Evolutionary conservation across 2,888 invertebrate genomes (phyloP).

Genomic region (Scelioninae gen. 2): DNA sequence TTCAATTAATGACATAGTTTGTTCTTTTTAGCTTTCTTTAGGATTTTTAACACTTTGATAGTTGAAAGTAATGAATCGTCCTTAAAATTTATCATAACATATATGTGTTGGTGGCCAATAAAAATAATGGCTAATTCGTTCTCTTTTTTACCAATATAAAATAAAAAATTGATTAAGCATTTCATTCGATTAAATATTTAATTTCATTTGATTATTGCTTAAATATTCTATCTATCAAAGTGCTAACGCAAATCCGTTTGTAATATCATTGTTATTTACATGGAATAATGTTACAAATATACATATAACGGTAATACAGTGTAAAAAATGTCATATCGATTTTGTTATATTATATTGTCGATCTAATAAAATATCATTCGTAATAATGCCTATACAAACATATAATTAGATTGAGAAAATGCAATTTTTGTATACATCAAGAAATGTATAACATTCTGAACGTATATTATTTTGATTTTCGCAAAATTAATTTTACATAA

Average conservation of each 20-base stretch:
- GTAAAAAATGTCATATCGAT: slow-evolving; percentile 25
- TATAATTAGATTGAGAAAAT: background rate
- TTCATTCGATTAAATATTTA: too few species aligned
- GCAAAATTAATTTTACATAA: slow-evolving; percentile 1
- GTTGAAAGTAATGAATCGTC: too few species aligned
- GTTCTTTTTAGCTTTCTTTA: too few species aligned
- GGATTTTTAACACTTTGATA: too few species aligned
- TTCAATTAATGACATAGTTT: too few species aligned
- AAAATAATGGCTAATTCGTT: too few species aligned
- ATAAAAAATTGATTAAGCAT: too few species aligned
- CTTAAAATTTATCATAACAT: too few species aligned
- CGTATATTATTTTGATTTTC: slow-evolving; percentile 5
- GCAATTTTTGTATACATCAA: slow-evolving; percentile 1
- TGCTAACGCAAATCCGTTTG: background rate
- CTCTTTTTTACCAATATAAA: too few species aligned
- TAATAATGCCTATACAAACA: slow-evolving; percentile 1
- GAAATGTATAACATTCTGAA: slow-evolving; percentile 3
- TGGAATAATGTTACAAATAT: slow-evolving; percentile 6
- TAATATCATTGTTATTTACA: slow-evolving; percentile 29
- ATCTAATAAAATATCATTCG: slow-evolving; percentile 25
- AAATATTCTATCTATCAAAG: background rate
- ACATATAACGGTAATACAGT: slow-evolving; percentile 21
- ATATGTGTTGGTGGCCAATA: too few species aligned
- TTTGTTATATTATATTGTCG: slow-evolving; percentile 17
- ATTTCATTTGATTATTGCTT: background rate